These are phyloP conservation scores for Vicugna pacos DNA, from an alignment of 2,113 vertebrate species.

Conservation along the genomic window DNA sequence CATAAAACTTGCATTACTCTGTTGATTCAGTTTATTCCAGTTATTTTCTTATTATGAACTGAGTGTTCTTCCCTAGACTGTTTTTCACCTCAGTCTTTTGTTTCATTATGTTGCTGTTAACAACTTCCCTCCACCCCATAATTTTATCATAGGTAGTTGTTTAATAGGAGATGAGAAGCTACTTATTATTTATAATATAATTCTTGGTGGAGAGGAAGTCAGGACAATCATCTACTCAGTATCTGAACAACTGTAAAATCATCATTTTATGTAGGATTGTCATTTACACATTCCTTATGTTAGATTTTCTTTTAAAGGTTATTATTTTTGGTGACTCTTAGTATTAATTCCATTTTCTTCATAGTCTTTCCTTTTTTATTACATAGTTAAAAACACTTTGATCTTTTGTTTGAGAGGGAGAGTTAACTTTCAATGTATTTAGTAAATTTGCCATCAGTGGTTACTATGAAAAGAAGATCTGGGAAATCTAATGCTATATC, in stretches of 20 bases:
- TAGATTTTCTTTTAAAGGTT: neutral
- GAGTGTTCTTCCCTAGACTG: neutral
- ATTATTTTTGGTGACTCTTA: neutral
- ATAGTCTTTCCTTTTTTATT: neutral
- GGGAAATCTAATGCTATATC: neutral
- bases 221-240: neutral
- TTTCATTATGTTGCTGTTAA: neutral
- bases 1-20: neutral
- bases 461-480: neutral
- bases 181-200: neutral
- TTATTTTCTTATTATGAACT: conserved; percentile 11
- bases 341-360: neutral
- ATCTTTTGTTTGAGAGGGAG: neutral
- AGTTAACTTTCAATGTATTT: neutral
- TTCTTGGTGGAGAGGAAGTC: neutral
- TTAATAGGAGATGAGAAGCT: neutral
- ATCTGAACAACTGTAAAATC: neutral
- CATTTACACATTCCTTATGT: neutral
- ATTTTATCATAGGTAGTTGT: neutral
- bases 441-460: neutral
- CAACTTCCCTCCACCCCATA: neutral
- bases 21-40: neutral
- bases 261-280: neutral
- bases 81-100: neutral
- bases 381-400: neutral